Percentiles rank a stretch among this genome's conserved stretches.
Evolutionary conservation across 2,797 vertebrate species (phyloP).

Genomic region (Trematomus bernacchii): DNA sequence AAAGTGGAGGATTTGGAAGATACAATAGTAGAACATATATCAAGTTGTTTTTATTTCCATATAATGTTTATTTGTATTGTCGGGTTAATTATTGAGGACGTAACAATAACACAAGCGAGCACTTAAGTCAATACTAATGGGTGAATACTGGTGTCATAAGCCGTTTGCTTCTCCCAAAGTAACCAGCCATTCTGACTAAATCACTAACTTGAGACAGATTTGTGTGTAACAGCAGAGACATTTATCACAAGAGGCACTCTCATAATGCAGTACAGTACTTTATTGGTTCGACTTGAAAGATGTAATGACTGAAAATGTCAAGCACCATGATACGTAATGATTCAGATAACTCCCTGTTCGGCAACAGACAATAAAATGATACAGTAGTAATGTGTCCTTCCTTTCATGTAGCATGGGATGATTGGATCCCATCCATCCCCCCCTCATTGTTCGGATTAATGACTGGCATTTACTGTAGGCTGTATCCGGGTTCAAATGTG

Average conservation of each 20-base stretch:
- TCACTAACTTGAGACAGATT: slow-evolving; percentile 45
- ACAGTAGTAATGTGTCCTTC: slow-evolving; percentile 37
- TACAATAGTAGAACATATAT: background rate
- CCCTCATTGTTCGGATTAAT: slow-evolving; percentile 29
- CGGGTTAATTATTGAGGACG: slow-evolving; percentile 2
- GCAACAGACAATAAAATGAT: slow-evolving; percentile 46
- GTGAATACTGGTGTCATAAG: slow-evolving; percentile 19
- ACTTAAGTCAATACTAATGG: slow-evolving; percentile 17
- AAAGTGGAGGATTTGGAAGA: background rate
- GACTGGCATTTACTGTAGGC: background rate
- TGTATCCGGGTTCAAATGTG: background rate
- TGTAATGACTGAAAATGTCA: slow-evolving; percentile 55
- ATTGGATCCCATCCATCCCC: slow-evolving; percentile 27
- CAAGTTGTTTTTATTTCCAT: background rate
- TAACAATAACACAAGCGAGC: slow-evolving; percentile 17
- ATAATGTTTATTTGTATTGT: background rate
- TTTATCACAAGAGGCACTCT: slow-evolving; percentile 40
- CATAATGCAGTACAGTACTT: slow-evolving; percentile 41
- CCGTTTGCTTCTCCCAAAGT: slow-evolving; percentile 40
- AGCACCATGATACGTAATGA: slow-evolving; percentile 51
- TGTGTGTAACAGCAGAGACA: slow-evolving; percentile 28
- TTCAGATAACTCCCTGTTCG: slow-evolving; percentile 54
- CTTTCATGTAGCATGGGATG: slow-evolving; percentile 46
- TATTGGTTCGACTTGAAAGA: slow-evolving; percentile 50
- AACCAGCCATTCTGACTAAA: slow-evolving; percentile 30